phyloP scores from a whole-genome alignment of 2,113 vertebrate genomes.

The Gasterosteus nipponicus region DNA sequence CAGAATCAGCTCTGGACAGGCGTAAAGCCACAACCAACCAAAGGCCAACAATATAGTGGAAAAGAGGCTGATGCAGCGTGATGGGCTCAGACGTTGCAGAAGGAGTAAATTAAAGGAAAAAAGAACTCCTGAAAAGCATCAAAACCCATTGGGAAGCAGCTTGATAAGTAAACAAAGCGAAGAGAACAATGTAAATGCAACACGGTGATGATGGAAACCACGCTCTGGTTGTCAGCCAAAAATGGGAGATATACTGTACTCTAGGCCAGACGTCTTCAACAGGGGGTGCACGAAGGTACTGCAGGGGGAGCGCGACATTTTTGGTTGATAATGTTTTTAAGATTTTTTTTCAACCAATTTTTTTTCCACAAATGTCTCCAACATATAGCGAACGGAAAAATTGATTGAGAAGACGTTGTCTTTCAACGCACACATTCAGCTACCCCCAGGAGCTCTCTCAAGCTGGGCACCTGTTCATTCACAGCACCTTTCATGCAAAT shows the following conservation, averaged over 20 bases:
- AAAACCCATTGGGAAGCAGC: slow-evolving; percentile 33
- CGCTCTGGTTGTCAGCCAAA: slow-evolving; percentile 7
- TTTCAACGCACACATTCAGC: too few relatives aligned
- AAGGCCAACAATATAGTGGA: slow-evolving; percentile 37
- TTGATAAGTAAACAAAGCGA: slow-evolving; percentile 52
- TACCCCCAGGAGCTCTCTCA: too few relatives aligned
- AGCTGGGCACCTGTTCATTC: too few relatives aligned
- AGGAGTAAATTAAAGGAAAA: slow-evolving; percentile 53
- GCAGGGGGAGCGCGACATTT: too few relatives aligned
- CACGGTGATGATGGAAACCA: slow-evolving; percentile 1
- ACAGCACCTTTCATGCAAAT: too few relatives aligned
- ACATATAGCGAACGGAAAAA: too few relatives aligned
- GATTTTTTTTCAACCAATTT: too few relatives aligned
- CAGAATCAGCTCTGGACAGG: slow-evolving; percentile 70
- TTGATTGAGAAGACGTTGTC: too few relatives aligned
- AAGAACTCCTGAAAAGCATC: not conserved
- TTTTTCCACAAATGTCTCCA: too few relatives aligned
- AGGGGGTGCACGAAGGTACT: too few relatives aligned
- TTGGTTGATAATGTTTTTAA: too few relatives aligned
- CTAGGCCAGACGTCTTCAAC: not conserved
- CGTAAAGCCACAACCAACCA: not conserved
- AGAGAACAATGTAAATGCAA: slow-evolving; percentile 23
- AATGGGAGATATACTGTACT: slow-evolving; percentile 15
- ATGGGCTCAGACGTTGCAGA: slow-evolving; percentile 35
- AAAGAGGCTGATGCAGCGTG: not conserved